phyloP scores from a whole-genome alignment of 2,797 vertebrate species.

The Takifugu rubripes region DNA sequence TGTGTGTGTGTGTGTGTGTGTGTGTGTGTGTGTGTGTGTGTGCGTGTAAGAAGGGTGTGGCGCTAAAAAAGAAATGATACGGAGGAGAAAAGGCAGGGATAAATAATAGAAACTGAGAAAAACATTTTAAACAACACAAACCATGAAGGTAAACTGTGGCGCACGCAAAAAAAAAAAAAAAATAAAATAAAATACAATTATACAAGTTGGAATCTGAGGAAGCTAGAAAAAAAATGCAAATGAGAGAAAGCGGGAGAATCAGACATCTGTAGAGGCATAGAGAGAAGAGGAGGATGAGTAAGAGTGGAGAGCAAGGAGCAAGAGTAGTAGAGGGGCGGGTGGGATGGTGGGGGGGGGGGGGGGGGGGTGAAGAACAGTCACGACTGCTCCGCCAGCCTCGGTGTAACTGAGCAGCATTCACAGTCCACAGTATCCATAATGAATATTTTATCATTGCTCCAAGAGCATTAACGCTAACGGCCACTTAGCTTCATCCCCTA shows the following conservation, averaged over 20 bases:
- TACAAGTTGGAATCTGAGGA: too few species aligned
- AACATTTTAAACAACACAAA: too few species aligned
- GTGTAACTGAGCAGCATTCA: slow-evolving; percentile 46
- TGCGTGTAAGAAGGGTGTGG: not conserved
- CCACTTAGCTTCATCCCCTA: slow-evolving; percentile 18
- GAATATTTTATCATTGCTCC: slow-evolving; percentile 56
- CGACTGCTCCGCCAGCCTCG: slow-evolving; percentile 46
- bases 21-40: not conserved
- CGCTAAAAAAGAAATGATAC: not conserved
- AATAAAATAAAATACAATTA: too few species aligned
- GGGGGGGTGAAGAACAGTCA: slow-evolving; percentile 32
- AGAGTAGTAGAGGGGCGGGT: slow-evolving; percentile 16
- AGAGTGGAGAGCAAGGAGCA: not conserved
- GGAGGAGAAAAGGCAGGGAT: not conserved
- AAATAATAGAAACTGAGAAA: not conserved
- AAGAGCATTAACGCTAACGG: slow-evolving; percentile 46
- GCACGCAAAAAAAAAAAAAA: too few species aligned
- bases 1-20: not conserved
- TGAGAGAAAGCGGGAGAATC: not conserved
- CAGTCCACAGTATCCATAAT: slow-evolving; percentile 49
- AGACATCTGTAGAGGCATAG: not conserved
- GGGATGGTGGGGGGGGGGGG: not conserved
- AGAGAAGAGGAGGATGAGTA: not conserved
- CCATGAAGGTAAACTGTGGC: too few species aligned
- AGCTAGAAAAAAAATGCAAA: not conserved